These are phyloP conservation scores for Diuraphis noxia DNA, from an alignment of 1,140 invertebrate genomes.

Conservation along the genomic window DNA sequence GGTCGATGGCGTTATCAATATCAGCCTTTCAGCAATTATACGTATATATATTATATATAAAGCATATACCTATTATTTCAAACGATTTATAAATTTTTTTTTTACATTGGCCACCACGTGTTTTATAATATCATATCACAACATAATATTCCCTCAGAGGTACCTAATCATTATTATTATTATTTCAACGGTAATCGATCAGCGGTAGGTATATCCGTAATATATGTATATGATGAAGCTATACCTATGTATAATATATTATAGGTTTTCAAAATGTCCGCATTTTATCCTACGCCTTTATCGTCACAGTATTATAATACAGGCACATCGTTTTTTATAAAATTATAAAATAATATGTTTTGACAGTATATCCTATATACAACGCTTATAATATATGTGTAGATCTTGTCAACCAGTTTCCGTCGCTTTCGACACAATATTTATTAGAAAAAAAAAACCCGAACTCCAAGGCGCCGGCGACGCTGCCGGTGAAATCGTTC, in stretches of 20 bases:
- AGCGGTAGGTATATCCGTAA: background rate
- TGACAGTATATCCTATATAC: background rate
- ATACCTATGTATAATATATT: too few relatives aligned
- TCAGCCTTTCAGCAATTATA: background rate
- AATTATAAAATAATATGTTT: background rate
- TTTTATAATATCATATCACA: background rate
- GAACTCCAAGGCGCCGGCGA: background rate
- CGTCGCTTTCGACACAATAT: background rate
- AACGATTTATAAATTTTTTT: background rate
- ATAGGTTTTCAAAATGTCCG: background rate
- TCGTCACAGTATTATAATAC: background rate
- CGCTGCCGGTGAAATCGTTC: conserved; percentile 14
- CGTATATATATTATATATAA: background rate
- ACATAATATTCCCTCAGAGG: background rate
- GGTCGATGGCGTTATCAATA: background rate
- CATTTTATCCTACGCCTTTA: background rate
- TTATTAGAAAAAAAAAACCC: background rate
- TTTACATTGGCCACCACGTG: background rate
- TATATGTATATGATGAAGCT: background rate
- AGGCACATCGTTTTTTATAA: background rate
- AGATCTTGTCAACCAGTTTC: background rate
- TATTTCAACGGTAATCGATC: background rate
- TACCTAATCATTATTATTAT: background rate
- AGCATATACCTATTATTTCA: background rate
- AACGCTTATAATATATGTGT: too few relatives aligned